These are phyloP conservation scores for Chloroclystis v-ata DNA, from an alignment of 2,888 invertebrate genomes.

Conservation along the genomic window DNA sequence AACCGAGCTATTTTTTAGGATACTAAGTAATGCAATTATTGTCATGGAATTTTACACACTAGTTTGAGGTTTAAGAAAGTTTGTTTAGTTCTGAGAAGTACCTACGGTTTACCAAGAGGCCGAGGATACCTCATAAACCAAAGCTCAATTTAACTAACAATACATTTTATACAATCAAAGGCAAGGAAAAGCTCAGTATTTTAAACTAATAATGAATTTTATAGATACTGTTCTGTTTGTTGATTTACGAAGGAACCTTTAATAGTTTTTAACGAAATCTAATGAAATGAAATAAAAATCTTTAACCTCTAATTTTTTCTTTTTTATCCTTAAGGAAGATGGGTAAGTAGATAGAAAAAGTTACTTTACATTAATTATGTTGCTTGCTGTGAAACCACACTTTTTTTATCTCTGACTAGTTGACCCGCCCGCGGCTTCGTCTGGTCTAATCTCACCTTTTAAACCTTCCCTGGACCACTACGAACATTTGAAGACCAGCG, in stretches of 20 bases:
- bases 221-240: slow-evolving; percentile 47
- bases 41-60: too few species aligned
- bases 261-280: slow-evolving; percentile 71
- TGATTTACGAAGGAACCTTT: slow-evolving; percentile 39
- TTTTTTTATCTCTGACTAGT: too few species aligned
- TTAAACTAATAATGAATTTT: slow-evolving; percentile 52
- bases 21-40: too few species aligned
- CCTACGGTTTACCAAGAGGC: slow-evolving; percentile 22
- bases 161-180: slow-evolving; percentile 13
- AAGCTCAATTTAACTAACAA: slow-evolving; percentile 48
- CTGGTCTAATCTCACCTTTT: too few species aligned
- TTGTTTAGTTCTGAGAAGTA: slow-evolving; percentile 1
- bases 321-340: neutral
- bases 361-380: too few species aligned
- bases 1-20: too few species aligned
- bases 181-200: slow-evolving; percentile 24
- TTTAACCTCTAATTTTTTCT: slow-evolving; percentile 31
- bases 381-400: too few species aligned
- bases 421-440: too few species aligned
- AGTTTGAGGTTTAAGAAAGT: too few species aligned
- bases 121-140: slow-evolving; percentile 37
- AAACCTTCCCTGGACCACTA: too few species aligned
- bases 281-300: slow-evolving; percentile 57
- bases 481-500: too few species aligned
- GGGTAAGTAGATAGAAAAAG: too few species aligned